These are phyloP conservation scores for Corella eumyota DNA, from an alignment of 23 tunicate species.

Conservation along the genomic window DNA sequence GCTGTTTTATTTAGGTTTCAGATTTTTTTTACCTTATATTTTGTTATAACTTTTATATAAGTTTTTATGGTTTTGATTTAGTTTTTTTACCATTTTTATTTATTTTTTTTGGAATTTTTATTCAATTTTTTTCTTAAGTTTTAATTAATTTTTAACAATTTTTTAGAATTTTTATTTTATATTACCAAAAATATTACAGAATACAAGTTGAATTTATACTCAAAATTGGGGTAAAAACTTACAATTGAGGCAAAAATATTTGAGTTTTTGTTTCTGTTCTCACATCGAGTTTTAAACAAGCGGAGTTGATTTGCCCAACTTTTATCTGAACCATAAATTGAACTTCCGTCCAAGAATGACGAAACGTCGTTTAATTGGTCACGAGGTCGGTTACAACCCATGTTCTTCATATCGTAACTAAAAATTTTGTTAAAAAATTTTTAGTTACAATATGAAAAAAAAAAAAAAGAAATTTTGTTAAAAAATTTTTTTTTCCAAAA, in stretches of 20 bases:
- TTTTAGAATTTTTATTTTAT: not conserved
- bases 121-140: too few relatives aligned
- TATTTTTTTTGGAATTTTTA: too few relatives aligned
- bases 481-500: too few relatives aligned
- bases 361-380: constrained; percentile 34
- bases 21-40: too few relatives aligned
- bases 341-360: constrained; percentile 43
- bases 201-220: too few relatives aligned
- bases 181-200: not conserved
- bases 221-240: not conserved
- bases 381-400: constrained; percentile 18
- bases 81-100: too few relatives aligned
- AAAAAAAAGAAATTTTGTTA: too few relatives aligned
- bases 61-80: too few relatives aligned
- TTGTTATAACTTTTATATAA: too few relatives aligned
- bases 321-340: constrained; percentile 25
- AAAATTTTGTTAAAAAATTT: constrained; percentile 24
- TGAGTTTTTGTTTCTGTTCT: constrained; percentile 13
- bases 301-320: constrained; percentile 35
- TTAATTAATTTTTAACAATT: too few relatives aligned
- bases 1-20: too few relatives aligned
- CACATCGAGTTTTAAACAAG: constrained; percentile 3
- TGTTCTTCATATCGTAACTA: constrained; percentile 19
- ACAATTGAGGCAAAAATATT: constrained; percentile 36
- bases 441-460: too few relatives aligned